These are phyloP conservation scores for Aplodontia rufa DNA, from an alignment of 2,113 vertebrate species.

Conservation along the genomic window DNA sequence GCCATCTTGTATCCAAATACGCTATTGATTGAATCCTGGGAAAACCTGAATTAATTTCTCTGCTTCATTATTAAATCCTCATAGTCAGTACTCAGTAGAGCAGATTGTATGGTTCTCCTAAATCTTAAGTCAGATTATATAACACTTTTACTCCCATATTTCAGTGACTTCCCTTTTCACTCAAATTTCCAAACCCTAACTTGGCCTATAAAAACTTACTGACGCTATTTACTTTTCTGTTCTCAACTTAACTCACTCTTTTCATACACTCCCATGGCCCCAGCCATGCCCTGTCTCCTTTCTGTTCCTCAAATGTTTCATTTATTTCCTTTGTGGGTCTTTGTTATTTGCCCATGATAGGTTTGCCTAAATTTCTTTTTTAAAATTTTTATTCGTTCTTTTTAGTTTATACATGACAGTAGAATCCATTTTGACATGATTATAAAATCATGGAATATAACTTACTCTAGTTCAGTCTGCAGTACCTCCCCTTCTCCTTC, in stretches of 20 bases:
- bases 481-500: too few species aligned
- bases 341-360: not conserved
- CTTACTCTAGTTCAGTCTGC: too few species aligned
- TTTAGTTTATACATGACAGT: too few species aligned
- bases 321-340: not conserved
- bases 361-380: not conserved
- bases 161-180: not conserved
- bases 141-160: not conserved
- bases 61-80: not conserved
- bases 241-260: not conserved
- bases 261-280: too few species aligned
- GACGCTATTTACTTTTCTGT: not conserved
- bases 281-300: not conserved
- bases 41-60: not conserved
- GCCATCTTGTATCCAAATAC: too few species aligned
- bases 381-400: too few species aligned
- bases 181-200: not conserved
- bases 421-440: too few species aligned
- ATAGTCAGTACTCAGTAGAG: not conserved
- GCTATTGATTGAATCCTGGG: not conserved
- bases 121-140: not conserved
- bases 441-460: too few species aligned
- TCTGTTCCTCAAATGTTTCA: not conserved
- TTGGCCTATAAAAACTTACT: not conserved
- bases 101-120: not conserved